phyloP scores from a whole-genome alignment of 2,888 invertebrate species.

The Periphyllus acericola region DNA sequence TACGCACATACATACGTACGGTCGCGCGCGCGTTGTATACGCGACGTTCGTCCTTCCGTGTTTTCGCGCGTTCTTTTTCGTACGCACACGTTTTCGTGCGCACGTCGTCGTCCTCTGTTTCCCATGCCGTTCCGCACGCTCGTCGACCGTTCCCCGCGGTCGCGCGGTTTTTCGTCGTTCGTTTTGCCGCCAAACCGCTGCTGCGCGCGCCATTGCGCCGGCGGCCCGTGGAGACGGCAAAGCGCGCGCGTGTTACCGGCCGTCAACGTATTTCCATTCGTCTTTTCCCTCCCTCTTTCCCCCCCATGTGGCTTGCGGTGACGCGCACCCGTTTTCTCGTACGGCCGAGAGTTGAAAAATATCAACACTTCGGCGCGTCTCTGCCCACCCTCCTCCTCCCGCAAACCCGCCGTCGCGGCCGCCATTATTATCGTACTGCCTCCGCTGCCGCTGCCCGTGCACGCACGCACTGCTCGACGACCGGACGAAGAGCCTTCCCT shows the following conservation, averaged over 20 bases:
- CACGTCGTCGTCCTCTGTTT: too few relatives aligned
- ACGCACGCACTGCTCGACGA: not conserved
- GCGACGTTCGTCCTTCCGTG: not conserved
- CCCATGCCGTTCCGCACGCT: too few relatives aligned
- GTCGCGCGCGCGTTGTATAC: not conserved
- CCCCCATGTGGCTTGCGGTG: not conserved
- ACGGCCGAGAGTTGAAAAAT: not conserved
- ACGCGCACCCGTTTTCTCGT: not conserved
- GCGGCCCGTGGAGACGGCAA: not conserved
- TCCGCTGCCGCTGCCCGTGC: not conserved
- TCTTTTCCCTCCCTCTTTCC: not conserved
- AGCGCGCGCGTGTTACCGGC: not conserved
- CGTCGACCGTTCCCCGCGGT: not conserved
- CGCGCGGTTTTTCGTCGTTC: not conserved
- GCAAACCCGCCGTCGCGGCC: not conserved
- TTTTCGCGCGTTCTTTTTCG: too few relatives aligned
- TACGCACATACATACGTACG: not conserved
- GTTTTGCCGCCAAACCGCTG: conserved; percentile 49
- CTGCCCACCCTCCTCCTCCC: not conserved
- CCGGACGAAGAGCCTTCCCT: not conserved
- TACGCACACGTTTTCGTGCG: not conserved
- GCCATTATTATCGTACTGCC: not conserved
- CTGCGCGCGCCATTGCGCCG: not conserved
- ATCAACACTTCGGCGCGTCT: not conserved
- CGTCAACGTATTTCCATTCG: not conserved